Evolutionary conservation across 1,140 invertebrate species (phyloP).

Genomic region (Papilio machaon): DNA sequence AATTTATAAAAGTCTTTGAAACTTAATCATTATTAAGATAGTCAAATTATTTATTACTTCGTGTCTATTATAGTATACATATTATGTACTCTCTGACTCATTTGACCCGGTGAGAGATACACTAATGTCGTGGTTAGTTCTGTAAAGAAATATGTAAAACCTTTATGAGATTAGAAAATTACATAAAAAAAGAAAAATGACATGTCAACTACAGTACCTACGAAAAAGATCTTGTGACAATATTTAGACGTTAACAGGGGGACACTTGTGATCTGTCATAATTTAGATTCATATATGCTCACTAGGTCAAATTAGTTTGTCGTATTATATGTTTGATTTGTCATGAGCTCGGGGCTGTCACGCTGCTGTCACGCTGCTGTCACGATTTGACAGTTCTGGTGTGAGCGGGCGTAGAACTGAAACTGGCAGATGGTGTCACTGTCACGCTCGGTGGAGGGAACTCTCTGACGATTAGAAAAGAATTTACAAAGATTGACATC

Average conservation of each 20-base stretch:
- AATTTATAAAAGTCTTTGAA: neutral
- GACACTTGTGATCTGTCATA: neutral
- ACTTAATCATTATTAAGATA: neutral
- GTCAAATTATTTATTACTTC: neutral
- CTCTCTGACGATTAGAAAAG: too few species aligned
- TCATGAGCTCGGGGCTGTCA: neutral
- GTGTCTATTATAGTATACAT: neutral
- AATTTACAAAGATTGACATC: too few species aligned
- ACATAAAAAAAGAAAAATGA: too few species aligned
- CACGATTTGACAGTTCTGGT: slow-evolving; percentile 17
- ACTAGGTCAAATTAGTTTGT: neutral
- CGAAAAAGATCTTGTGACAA: too few species aligned
- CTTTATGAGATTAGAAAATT: too few species aligned
- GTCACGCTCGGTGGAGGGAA: slow-evolving; percentile 51
- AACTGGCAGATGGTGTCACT: slow-evolving; percentile 53
- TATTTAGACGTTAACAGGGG: too few species aligned
- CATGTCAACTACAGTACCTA: too few species aligned
- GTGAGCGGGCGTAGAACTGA: slow-evolving; percentile 50
- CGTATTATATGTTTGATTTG: too few species aligned
- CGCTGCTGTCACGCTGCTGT: neutral
- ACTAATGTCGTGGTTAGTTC: too few species aligned
- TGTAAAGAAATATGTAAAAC: too few species aligned
- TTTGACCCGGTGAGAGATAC: too few species aligned
- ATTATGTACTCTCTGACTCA: neutral
- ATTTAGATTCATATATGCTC: neutral